Percentiles rank a stretch among this genome's conserved stretches.
Evolutionary conservation across 1,140 invertebrate species (phyloP).

Genomic region (Drosophila persimilis): DNA sequence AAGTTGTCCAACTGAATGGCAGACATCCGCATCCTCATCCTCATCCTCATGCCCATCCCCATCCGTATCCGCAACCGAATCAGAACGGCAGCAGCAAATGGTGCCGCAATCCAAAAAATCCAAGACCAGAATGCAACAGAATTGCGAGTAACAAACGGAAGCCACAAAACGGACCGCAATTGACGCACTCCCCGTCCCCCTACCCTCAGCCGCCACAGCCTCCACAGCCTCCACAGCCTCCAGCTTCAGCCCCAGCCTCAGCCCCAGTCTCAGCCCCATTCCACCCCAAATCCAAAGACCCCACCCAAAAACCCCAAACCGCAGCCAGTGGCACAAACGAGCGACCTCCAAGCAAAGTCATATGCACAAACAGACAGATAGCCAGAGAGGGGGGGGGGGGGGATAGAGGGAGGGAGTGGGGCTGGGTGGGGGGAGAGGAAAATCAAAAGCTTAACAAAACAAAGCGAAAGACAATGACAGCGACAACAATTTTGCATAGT

Average conservation of each 20-base stretch:
- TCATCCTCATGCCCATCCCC: conserved; percentile 3
- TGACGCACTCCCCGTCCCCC: conserved; percentile 68
- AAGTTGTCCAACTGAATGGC: conserved; percentile 59
- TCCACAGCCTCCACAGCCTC: conserved; percentile 2
- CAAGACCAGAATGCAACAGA: conserved; percentile 34
- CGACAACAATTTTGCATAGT: conserved; percentile 79
- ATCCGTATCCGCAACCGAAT: conserved; percentile 26
- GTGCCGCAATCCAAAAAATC: conserved; percentile 10
- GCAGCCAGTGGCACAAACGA: conserved; percentile 2
- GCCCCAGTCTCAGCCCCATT: not conserved
- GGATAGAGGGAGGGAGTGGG: conserved; percentile 25
- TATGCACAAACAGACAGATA: conserved; percentile 60
- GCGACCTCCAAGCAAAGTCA: conserved; percentile 78
- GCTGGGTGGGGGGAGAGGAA: conserved; percentile 30
- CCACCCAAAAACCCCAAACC: conserved; percentile 13
- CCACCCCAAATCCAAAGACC: not conserved
- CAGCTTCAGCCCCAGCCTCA: not conserved
- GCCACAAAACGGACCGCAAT: conserved; percentile 76
- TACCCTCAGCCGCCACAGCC: not conserved
- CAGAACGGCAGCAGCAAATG: conserved; percentile 41
- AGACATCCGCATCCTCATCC: conserved; percentile 42
- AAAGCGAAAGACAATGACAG: conserved; percentile 64
- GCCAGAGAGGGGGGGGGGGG: conserved; percentile 8
- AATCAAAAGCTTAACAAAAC: conserved; percentile 79
- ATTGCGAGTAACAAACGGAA: conserved; percentile 79